Evolutionary conservation across 2,888 invertebrate genomes (phyloP), one percentile per base, ranked within the genome.

Genomic region (Drosophila suboccidentalis): DNA sequence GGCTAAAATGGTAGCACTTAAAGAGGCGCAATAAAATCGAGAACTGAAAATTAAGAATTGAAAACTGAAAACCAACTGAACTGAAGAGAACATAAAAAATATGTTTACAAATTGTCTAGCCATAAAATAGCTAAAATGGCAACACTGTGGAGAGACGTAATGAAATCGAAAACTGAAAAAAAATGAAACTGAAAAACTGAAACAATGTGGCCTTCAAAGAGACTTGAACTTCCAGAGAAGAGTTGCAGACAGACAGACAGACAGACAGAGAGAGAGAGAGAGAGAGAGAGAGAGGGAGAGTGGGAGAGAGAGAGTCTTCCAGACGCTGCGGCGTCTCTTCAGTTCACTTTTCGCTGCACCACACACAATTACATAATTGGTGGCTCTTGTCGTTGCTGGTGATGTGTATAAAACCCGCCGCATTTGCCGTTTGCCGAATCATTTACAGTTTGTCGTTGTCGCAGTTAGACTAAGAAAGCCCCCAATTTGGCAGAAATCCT

Each of bases 401-500:
- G 47, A 29, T 29, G 36, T 38, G 86, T 91, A 91, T 91, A 91
- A 91, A 91, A 91, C 79, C 80, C 84, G 74, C 72, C 82, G 86
- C 80, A 61, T 73, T 83, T 82, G 78, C 81, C 82, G 81, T 67
- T 82, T 82, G 82, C 80, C 90, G 90, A 89, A 91, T 90, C 91
- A 91, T 91, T 91, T 90, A 90, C 84, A 88, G 91, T 89, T 91
- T 76, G 84, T 78, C 85, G 79, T 77, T 82, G 80, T 76, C 78
- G 68, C 78, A 71, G 81, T 29, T 29, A 64, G 67, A 74, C 80
- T 70, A 74, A 73, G 63, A 68, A 65, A 68, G 19, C 3, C 36
- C 10, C 15, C 39, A 10, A 15, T 43, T 73, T 64, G 54, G 49
- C 17, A 15, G 26, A 26, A 71, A 69, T 64, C 77, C 79, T 69